Evolutionary conservation across 2,888 invertebrate species (phyloP), one percentile per base, ranked within the genome.

Genomic region (Drosophila cyrtoloma): DNA sequence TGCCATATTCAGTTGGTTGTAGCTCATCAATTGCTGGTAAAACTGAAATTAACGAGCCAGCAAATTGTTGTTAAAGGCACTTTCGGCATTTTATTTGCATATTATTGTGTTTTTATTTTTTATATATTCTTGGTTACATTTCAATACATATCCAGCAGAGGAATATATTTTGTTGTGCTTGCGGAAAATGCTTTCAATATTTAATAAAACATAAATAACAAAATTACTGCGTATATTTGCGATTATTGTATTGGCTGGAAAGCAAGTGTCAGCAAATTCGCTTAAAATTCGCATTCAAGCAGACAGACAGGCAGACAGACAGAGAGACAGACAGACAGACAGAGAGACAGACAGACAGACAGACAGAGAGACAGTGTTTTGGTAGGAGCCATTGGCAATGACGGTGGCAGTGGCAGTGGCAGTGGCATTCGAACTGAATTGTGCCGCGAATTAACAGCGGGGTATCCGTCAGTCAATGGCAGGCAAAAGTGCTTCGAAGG

Each of bases 401-500:
- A 9, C 22, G 3, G 52, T 42, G 42, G 42, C 42, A 42, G 1
- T 69, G 77, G 22, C 22, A 22, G 22, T 22, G 22, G 56, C 64
- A 59, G 42, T 37, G 55, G 35, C 55, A 75, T 26, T 26, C 22
- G 22, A 22, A 22, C 22, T 22, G 22, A 64, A 80, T 64, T 78
- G 77, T 77, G 72, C 28, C 71, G 76, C 58, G 50, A 75, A 56
- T 79, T 57, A 66, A 37, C 71, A 61, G 66, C 71, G 63, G 75
- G 65, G 19, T 59, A 30, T 61, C 33, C 51, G 10, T 51, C 71
- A 64, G 71, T 76, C 71, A 65, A 65, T 67, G 75, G 58, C 65
- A 57, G 75, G 75, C 59, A 89, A 86, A 89, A 86, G 64, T 84
- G 89, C 87, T 89, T 69, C 66, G 81, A 78, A 83, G 84, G 80